Conservation (phyloP, 2,888 invertebrate genomes). For the Drosophila infuscata region DNA sequence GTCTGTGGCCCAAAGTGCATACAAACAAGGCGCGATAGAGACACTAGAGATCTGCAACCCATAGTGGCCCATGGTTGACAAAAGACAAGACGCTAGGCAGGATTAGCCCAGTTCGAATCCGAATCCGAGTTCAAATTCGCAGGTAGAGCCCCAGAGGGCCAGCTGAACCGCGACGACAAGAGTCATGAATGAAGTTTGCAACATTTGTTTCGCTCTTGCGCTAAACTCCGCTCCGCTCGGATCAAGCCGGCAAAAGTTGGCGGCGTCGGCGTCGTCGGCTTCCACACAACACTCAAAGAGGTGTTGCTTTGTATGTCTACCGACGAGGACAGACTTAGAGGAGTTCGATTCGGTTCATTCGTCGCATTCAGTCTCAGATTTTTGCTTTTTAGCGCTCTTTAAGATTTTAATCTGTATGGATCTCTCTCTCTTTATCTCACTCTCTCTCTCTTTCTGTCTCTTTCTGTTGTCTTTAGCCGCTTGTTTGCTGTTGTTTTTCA, state of each 20-base stretch:
- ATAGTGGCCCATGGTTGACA: conserved; percentile 61
- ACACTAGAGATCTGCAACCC: conserved; percentile 49
- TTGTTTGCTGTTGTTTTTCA: conserved; percentile 47
- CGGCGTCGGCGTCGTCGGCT: conserved; percentile 47
- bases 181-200: conserved; percentile 49
- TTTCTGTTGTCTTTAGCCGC: conserved; percentile 52
- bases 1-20: conserved; percentile 73
- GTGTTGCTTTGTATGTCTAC: conserved; percentile 68
- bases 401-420: conserved; percentile 72
- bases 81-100: conserved; percentile 66
- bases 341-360: conserved; percentile 45
- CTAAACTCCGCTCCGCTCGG: conserved; percentile 6
- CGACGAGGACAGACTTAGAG: conserved; percentile 38
- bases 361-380: conserved; percentile 24
- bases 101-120: conserved; percentile 63
- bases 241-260: conserved; percentile 31
- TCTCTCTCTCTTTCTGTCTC: conserved; percentile 3
- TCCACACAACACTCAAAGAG: conserved; percentile 64
- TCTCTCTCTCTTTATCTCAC: not conserved
- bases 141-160: conserved; percentile 32
- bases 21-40: conserved; percentile 68
- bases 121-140: conserved; percentile 43
- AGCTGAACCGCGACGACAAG: conserved; percentile 34
- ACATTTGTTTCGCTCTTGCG: conserved; percentile 34
- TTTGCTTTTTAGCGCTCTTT: conserved; percentile 75